Conservation (phyloP, 2,888 invertebrate species). For the Apodemia duryi region DNA sequence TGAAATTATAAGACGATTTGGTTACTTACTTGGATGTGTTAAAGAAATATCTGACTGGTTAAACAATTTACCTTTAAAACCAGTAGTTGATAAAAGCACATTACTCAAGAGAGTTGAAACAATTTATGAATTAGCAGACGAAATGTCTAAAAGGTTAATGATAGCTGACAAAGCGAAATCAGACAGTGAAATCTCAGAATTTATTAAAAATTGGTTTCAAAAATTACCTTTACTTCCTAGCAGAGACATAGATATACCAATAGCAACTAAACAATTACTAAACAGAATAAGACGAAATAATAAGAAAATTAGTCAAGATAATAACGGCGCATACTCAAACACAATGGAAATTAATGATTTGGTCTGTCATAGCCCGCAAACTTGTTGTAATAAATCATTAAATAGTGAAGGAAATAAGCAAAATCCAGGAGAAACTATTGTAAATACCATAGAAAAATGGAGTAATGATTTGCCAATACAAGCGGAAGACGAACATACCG, state of each 20-base stretch:
- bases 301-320: no score
- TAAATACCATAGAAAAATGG: constrained; percentile 53
- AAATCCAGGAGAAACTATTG: constrained; percentile 30
- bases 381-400: constrained; percentile 23
- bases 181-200: no score
- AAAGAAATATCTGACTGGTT: constrained; percentile 56
- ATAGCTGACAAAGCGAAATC: no score
- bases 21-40: constrained; percentile 45
- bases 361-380: constrained; percentile 42
- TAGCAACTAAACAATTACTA: no score
- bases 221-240: no score
- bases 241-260: no score
- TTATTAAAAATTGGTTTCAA: no score
- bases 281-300: no score
- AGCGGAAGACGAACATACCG: constrained; percentile 21
- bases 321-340: no score
- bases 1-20: constrained; percentile 39
- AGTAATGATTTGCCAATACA: constrained; percentile 45
- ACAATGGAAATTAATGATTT: constrained; percentile 38
- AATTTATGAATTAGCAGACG: no score
- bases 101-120: constrained; percentile 10
- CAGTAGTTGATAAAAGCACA: constrained; percentile 32
- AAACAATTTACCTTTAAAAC: constrained; percentile 47
- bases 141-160: no score
- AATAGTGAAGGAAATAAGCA: neutral